Percentiles rank a stretch among this genome's conserved stretches.
phyloP scores from a whole-genome alignment of 2,888 invertebrate species.

The Minunthozetes semirufus region DNA sequence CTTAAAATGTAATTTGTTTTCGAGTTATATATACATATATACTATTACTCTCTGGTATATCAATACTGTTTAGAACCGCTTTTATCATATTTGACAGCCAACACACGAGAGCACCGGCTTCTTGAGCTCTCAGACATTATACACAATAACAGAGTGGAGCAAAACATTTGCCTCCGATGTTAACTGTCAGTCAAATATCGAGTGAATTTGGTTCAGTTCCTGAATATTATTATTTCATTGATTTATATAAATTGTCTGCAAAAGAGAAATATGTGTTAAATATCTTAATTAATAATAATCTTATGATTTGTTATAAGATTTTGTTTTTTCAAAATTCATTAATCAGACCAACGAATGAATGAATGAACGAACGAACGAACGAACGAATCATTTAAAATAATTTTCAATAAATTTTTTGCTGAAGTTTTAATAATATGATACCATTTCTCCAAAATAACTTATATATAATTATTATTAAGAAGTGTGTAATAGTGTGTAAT shows the following conservation, averaged over 20 bases:
- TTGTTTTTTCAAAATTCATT: no score
- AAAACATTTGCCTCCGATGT: constrained; percentile 12
- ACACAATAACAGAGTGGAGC: constrained; percentile 13
- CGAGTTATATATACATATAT: background rate
- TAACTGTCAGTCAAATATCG: constrained; percentile 21
- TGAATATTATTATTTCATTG: background rate
- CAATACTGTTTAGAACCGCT: constrained; percentile 13
- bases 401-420: background rate
- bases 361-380: no score
- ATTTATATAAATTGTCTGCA: background rate
- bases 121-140: background rate
- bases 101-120: constrained; percentile 5
- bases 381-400: background rate
- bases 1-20: constrained; percentile 23
- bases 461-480: constrained; percentile 14
- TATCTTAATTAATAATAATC: background rate
- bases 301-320: background rate
- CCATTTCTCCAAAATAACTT: background rate
- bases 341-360: no score
- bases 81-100: constrained; percentile 21
- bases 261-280: background rate
- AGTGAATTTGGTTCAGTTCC: background rate
- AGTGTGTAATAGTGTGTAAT: background rate
- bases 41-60: constrained; percentile 10
- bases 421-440: constrained; percentile 13